A percentile compares a stretch with the other conserved stretches of the same genome.
phyloP scores from a whole-genome alignment of 2,113 vertebrate species.

The Aphyosemion australe region DNA sequence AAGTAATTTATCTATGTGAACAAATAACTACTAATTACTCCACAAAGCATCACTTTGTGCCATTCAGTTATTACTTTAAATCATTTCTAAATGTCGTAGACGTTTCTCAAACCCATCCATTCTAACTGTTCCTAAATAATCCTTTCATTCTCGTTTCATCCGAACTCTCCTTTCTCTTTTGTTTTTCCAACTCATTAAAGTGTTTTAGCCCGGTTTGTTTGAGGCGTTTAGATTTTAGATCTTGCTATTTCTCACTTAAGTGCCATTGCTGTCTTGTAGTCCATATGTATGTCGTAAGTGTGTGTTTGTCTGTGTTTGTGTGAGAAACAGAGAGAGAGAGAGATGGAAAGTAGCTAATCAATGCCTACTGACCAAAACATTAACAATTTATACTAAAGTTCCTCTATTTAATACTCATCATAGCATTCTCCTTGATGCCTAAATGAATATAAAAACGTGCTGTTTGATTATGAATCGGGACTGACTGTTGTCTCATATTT shows the following conservation, averaged over 20 bases:
- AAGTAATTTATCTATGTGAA: slow-evolving; percentile 7
- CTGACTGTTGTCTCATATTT: background rate
- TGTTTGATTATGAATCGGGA: background rate
- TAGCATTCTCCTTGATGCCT: slow-evolving; percentile 19
- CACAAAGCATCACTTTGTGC: slow-evolving; percentile 13
- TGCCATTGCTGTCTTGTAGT: slow-evolving; percentile 74
- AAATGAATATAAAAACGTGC: slow-evolving; percentile 6
- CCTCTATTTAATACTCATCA: slow-evolving; percentile 27
- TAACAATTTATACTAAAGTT: slow-evolving; percentile 17
- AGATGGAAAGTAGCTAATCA: slow-evolving; percentile 28
- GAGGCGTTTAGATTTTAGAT: slow-evolving; percentile 44
- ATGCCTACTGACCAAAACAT: slow-evolving; percentile 57
- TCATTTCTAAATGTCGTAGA: background rate
- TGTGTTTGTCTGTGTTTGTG: slow-evolving; percentile 15
- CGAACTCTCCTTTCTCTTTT: slow-evolving; percentile 1
- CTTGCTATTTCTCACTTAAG: slow-evolving; percentile 49
- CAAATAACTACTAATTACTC: slow-evolving; percentile 45
- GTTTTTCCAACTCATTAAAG: slow-evolving; percentile 2
- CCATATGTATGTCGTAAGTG: slow-evolving; percentile 50
- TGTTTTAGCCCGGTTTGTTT: slow-evolving; percentile 4
- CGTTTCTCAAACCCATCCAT: slow-evolving; percentile 1
- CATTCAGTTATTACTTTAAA: background rate
- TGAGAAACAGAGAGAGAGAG: slow-evolving; percentile 3
- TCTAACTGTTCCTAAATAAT: slow-evolving; percentile 10
- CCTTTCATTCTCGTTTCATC: slow-evolving; percentile 10